These are phyloP conservation scores for Caerostris extrusa DNA, from an alignment of 1,140 invertebrate genomes.

Conservation along the genomic window DNA sequence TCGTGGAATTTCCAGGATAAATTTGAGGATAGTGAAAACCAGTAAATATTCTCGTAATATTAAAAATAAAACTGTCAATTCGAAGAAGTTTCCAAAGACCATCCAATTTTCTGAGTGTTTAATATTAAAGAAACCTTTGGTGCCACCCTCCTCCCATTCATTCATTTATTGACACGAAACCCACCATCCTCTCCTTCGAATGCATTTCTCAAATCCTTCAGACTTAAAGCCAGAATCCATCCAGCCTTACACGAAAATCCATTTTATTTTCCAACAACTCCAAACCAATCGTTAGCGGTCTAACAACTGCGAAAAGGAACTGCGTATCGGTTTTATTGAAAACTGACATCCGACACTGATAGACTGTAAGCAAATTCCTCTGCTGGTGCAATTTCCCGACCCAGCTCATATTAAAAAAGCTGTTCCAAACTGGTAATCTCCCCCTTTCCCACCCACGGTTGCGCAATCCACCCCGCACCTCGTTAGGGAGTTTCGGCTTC, in stretches of 20 bases:
- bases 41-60: too few species aligned
- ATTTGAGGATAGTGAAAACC: too few species aligned
- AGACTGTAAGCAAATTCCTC: background rate
- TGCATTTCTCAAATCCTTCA: too few species aligned
- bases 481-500: background rate
- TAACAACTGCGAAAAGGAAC: background rate
- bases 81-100: too few species aligned
- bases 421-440: background rate
- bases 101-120: too few species aligned
- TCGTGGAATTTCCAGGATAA: too few species aligned
- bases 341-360: background rate
- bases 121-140: too few species aligned
- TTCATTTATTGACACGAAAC: too few species aligned
- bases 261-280: background rate
- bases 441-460: background rate
- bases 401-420: conserved; percentile 60
- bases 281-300: background rate
- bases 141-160: too few species aligned
- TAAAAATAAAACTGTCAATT: too few species aligned
- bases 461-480: conserved; percentile 34
- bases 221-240: too few species aligned
- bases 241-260: background rate
- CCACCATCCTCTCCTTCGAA: too few species aligned
- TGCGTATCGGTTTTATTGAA: conserved; percentile 23
- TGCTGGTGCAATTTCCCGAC: background rate